Conservation (phyloP, 2,797 vertebrate genomes). For the Clarias platycephalus region DNA sequence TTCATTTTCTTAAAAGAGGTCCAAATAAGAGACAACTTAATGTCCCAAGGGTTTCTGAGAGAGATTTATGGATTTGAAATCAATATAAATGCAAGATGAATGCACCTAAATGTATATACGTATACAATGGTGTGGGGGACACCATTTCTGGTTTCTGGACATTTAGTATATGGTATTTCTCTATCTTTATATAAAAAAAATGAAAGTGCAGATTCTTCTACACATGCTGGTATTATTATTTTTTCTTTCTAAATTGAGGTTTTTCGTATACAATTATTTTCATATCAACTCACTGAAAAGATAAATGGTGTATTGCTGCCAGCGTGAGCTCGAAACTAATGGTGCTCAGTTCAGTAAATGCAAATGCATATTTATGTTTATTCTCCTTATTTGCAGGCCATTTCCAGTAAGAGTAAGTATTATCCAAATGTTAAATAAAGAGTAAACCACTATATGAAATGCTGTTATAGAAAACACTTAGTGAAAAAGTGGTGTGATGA, state of each 20-base stretch:
- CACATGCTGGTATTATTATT: background rate
- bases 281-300: background rate
- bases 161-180: background rate
- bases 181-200: no score
- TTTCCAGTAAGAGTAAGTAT: background rate
- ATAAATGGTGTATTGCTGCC: background rate
- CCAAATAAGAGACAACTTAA: constrained; percentile 23
- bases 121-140: background rate
- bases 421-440: background rate
- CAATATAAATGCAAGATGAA: constrained; percentile 25
- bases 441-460: background rate
- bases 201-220: background rate
- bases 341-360: background rate
- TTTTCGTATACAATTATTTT: background rate
- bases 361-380: background rate
- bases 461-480: background rate
- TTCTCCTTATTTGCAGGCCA: background rate
- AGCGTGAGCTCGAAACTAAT: background rate
- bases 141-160: background rate
- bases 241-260: background rate
- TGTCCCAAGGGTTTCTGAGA: constrained; percentile 2
- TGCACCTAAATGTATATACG: background rate
- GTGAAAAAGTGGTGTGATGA: background rate
- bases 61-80: constrained; percentile 42
- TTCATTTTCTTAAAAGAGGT: constrained; percentile 31